phyloP scores from a whole-genome alignment of 2,888 invertebrate species.

The Agonopterix arenella region DNA sequence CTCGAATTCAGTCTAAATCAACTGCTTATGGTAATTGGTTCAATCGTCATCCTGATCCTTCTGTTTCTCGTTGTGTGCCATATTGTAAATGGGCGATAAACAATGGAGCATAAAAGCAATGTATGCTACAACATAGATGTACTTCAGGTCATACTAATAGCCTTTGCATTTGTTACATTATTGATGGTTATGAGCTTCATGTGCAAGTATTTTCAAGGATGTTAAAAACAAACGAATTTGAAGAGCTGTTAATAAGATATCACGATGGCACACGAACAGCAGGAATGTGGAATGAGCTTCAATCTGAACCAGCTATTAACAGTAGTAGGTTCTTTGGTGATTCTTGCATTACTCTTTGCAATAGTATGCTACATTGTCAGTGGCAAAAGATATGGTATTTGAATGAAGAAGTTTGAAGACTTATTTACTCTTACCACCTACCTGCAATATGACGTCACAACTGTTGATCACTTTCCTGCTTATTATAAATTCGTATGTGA shows the following conservation, averaged over 20 bases:
- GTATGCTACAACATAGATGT: constrained; percentile 36
- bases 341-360: constrained; percentile 22
- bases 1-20: constrained; percentile 48
- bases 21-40: constrained; percentile 49
- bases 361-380: constrained; percentile 18
- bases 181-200: constrained; percentile 54
- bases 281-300: constrained; percentile 14
- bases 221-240: not conserved
- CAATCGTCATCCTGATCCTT: constrained; percentile 46
- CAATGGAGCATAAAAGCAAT: constrained; percentile 19
- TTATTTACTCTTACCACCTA: not conserved
- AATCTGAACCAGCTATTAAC: constrained; percentile 23
- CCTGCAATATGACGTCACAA: too few relatives aligned
- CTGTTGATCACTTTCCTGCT: not conserved
- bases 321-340: constrained; percentile 24
- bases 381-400: not conserved
- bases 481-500: not conserved
- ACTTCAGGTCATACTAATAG: constrained; percentile 41
- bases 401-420: not conserved
- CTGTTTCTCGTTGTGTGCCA: constrained; percentile 53
- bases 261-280: constrained; percentile 9
- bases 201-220: constrained; percentile 48
- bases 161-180: constrained; percentile 47
- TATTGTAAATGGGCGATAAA: constrained; percentile 38
- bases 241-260: not conserved